Evolutionary conservation across 2,113 vertebrate species (phyloP), one percentile per base, ranked within the genome.

Genomic region (Upupa epops): DNA sequence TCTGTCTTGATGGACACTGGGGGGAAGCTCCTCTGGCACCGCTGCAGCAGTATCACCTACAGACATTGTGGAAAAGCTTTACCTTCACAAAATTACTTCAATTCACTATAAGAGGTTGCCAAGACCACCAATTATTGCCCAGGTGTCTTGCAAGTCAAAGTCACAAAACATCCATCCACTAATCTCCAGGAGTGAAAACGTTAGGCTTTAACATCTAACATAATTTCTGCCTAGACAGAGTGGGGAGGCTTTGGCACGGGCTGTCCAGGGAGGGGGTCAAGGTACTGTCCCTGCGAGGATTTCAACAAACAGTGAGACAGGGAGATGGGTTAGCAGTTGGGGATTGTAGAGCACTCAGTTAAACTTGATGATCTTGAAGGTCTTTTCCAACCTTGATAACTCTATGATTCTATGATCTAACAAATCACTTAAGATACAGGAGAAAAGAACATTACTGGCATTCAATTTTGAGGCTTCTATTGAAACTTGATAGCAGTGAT

Each of bases 131-230:
- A 59, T 74, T 70, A 45, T 80, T 86, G 40, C 83, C 81, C 25
- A 61, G 60, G 29, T 84, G 49, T 87, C 77, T 79, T 69, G 29
- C 48, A 46, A 81, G 83, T 81, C 63, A 77, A 77, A 92, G 72
- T 70, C 78, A 75, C 58, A 42, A 28, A 66, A 28, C 51, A 65
- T 85, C 59, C 86, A 25, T 29, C 28, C 46, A 58, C 25, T 4
- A 0, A 0, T 36, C 42, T 77, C 14, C 37, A n/a, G 17, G 16
- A 14, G 1, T 10, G 22, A 26, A 25, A 31, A 4, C 9, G 45
- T 6, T 46, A 46, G 19, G 17, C 17, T 48, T 42, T 42, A 42
- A 42, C 40, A 42, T 12, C 40, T 42, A 42, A 42, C 40, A 42
- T 42, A 42, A 42, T 42, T 42, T 42, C 40, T 42, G 11, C 15